These are phyloP conservation scores for Alaudala cheleensis DNA, from an alignment of 2,113 vertebrate genomes.

Conservation along the genomic window DNA sequence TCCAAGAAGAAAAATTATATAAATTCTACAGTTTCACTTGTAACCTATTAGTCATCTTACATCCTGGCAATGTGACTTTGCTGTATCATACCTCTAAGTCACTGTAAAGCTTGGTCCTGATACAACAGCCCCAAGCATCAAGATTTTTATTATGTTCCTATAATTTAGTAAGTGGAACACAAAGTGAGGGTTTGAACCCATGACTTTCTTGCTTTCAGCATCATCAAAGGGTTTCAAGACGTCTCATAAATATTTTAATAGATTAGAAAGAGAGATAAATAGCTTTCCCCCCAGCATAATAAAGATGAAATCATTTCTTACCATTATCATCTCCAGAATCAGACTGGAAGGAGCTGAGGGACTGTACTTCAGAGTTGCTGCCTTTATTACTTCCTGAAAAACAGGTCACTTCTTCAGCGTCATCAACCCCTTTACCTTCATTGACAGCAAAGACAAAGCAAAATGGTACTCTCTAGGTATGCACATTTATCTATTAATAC, in stretches of 20 bases:
- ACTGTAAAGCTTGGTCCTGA: not conserved
- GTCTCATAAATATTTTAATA: not conserved
- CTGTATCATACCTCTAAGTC: not conserved
- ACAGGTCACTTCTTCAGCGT: conserved; percentile 89
- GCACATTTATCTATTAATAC: not conserved
- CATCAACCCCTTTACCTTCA: conserved; percentile 87
- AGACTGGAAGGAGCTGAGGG: conserved; percentile 94
- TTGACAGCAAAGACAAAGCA: conserved; percentile 64
- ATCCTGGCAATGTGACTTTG: not conserved
- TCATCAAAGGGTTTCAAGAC: not conserved
- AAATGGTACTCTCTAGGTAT: conserved; percentile 24
- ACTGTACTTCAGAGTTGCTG: conserved; percentile 94
- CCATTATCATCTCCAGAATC: conserved; percentile 97
- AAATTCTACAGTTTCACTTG: not conserved
- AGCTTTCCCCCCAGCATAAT: not conserved
- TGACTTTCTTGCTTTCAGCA: not conserved
- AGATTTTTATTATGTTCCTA: not conserved
- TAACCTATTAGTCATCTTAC: not conserved
- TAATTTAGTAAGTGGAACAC: not conserved
- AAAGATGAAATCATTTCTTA: conserved; percentile 70
- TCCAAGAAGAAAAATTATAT: not conserved
- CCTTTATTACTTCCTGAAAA: conserved; percentile 94
- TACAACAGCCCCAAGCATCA: not conserved
- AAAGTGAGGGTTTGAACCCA: not conserved
- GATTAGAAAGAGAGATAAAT: not conserved